Percentiles rank a stretch among this genome's conserved stretches.
These are phyloP conservation scores for Cylas formicarius DNA, from an alignment of 1,140 invertebrate species.

Conservation along the genomic window DNA sequence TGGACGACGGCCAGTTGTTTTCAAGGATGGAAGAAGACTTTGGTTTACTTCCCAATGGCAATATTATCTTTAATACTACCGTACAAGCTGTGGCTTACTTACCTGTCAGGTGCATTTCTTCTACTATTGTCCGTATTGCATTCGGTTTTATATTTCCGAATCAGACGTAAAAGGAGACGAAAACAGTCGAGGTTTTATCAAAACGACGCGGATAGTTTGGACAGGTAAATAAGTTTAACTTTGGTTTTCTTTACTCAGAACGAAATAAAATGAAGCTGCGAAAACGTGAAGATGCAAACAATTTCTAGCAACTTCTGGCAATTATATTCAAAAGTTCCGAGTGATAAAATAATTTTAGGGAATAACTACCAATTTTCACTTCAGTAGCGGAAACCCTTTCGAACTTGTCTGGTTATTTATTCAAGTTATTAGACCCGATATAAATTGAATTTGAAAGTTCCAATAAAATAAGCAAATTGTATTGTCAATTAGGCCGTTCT, in stretches of 20 bases:
- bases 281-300: too few relatives aligned
- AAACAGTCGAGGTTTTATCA: conserved; percentile 30
- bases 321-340: too few relatives aligned
- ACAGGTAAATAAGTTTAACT: conserved; percentile 29
- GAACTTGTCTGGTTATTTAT: too few relatives aligned
- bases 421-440: too few relatives aligned
- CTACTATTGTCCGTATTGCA: conserved; percentile 35
- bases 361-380: too few relatives aligned
- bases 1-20: conserved; percentile 33
- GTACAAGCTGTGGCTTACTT: conserved; percentile 38
- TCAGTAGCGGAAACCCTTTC: too few relatives aligned
- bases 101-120: conserved; percentile 33
- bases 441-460: too few relatives aligned
- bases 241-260: conserved; percentile 3
- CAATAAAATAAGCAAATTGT: too few relatives aligned
- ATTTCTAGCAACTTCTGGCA: too few relatives aligned
- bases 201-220: conserved; percentile 37
- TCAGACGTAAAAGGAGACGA: conserved; percentile 16
- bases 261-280: too few relatives aligned
- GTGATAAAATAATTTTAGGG: too few relatives aligned
- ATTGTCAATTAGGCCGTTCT: too few relatives aligned
- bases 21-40: conserved; percentile 37
- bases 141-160: conserved; percentile 27
- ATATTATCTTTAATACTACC: conserved; percentile 35
- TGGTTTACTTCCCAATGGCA: conserved; percentile 34